Conservation (phyloP, 2,113 vertebrate genomes). For the Silurus meridionalis region DNA sequence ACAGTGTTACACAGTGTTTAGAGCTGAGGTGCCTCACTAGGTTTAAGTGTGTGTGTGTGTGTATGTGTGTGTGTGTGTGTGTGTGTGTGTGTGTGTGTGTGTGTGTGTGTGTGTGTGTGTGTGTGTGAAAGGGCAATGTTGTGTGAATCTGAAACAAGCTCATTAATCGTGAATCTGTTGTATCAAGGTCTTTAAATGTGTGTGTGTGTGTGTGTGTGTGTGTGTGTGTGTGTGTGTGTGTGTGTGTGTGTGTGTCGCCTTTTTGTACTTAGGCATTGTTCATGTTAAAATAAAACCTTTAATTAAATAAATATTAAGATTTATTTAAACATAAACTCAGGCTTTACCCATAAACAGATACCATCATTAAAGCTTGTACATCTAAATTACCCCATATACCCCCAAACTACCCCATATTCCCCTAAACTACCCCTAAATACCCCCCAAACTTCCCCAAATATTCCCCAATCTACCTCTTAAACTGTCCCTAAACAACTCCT, state of each 20-base stretch:
- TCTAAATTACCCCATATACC: not conserved
- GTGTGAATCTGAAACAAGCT: conserved; percentile 35
- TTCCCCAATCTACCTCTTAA: too few species aligned
- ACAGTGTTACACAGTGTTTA: conserved; percentile 36
- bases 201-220: conserved; percentile 2
- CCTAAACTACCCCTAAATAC: not conserved
- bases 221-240: not conserved
- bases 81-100: conserved; percentile 21
- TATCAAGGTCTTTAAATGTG: conserved; percentile 37
- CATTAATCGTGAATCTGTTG: conserved; percentile 26
- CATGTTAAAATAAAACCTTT: not conserved
- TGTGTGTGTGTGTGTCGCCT: conserved; percentile 35
- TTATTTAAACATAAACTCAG: not conserved
- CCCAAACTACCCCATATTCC: not conserved
- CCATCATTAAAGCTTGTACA: not conserved
- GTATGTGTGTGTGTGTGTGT: conserved; percentile 1
- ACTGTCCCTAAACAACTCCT: not conserved
- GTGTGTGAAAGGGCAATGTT: conserved; percentile 22
- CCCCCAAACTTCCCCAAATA: not conserved
- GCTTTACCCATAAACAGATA: not conserved
- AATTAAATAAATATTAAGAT: not conserved
- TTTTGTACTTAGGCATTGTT: not conserved
- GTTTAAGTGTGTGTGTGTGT: not conserved
- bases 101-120: conserved; percentile 13
- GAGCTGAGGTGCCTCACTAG: conserved; percentile 30